Conservation (phyloP, 2,113 vertebrate genomes). For the Zosterops pallidus region DNA sequence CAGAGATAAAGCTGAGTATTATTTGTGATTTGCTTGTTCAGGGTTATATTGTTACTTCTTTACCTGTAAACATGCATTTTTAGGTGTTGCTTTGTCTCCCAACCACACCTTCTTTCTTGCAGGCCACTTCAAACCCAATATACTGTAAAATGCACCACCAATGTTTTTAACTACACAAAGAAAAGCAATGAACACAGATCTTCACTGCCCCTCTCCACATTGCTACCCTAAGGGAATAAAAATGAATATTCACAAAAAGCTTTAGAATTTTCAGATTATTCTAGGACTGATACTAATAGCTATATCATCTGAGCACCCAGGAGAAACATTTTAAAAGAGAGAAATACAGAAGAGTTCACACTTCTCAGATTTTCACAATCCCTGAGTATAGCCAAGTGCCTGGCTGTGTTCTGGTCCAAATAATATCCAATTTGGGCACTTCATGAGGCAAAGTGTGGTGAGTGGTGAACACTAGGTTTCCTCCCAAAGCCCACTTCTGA, state of each 20-base stretch:
- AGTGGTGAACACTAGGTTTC: not conserved
- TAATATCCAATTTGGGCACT: not conserved
- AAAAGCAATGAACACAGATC: not conserved
- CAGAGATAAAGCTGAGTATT: not conserved
- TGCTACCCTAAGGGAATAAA: not conserved
- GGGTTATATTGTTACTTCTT: not conserved
- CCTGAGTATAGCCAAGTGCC: not conserved
- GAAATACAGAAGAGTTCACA: not conserved
- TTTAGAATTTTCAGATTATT: not conserved
- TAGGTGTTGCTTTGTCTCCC: not conserved
- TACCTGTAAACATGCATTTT: not conserved
- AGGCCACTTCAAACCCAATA: not conserved
- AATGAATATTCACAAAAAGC: fast-evolving
- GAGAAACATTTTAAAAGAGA: not conserved
- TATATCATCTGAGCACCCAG: not conserved
- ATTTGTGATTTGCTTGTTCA: not conserved
- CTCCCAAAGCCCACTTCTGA: not conserved
- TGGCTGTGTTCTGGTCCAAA: not conserved
- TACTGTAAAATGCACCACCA: not conserved
- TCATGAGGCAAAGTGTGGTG: fast-evolving
- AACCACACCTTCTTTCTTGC: not conserved
- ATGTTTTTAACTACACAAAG: not conserved
- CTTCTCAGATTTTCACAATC: not conserved
- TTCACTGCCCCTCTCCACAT: not conserved
- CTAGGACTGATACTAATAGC: not conserved